Evolutionary conservation across 2,797 vertebrate species (phyloP).

Genomic region (Mallotus villosus): DNA sequence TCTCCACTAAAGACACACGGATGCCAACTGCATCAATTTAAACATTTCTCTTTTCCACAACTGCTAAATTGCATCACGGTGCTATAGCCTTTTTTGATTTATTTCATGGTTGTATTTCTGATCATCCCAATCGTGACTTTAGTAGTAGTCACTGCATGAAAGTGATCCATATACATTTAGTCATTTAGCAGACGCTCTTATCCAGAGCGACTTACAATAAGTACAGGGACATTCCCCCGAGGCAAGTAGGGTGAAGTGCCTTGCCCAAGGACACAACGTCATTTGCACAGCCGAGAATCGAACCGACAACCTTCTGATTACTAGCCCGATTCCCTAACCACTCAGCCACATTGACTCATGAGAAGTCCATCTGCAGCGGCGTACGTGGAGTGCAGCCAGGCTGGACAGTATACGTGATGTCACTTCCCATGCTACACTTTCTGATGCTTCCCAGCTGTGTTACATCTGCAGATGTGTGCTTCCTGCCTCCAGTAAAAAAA

Average conservation of each 20-base stretch:
- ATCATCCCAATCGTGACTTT: no score
- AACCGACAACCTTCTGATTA: no score
- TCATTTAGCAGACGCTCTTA: neutral
- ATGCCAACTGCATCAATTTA: neutral
- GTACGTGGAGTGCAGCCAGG: constrained; percentile 21
- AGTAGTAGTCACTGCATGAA: no score
- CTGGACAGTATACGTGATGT: constrained; percentile 37
- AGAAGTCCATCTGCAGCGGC: neutral
- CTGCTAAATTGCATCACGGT: neutral
- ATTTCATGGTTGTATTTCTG: neutral
- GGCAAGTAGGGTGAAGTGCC: no score
- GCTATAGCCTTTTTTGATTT: neutral
- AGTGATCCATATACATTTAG: neutral
- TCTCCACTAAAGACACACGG: constrained; percentile 23
- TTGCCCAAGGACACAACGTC: no score
- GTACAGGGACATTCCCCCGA: no score
- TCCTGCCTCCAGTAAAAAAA: constrained; percentile 61
- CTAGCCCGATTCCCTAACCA: no score
- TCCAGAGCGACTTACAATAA: no score
- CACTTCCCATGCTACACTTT: constrained; percentile 63
- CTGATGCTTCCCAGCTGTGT: constrained; percentile 74
- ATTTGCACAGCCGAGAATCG: no score
- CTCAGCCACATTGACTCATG: no score
- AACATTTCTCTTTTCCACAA: neutral
- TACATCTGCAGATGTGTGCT: constrained; percentile 71